Base-by-base conservation (phyloP, 2,888 invertebrate genomes). In the Patella ulyssiponensis region DNA sequence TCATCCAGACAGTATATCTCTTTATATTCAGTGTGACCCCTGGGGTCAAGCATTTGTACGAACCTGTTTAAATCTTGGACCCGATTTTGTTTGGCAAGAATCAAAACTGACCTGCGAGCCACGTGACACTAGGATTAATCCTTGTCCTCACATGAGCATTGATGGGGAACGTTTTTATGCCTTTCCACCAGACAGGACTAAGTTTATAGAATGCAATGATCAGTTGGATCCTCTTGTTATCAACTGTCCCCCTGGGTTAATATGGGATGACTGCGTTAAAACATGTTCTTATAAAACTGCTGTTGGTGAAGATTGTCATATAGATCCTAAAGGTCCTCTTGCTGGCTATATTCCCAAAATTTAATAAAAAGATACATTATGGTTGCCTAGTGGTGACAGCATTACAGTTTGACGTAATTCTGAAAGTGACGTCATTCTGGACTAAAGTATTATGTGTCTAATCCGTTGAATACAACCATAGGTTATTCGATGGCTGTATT, bases 21-120 rank as follows among this genome's bases (percentile, higher is more conserved):
- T 84, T 54, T 86, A 85, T 75, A 85, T 86, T 74, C 86, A 87
- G 73, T 86, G 87, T 73, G 85, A 86, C 69, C 71, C 83, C 15
- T 74, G 71, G 23, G 86, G 87, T 1, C 53, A 77, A 15, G 74
- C 77, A 75, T 85, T 79, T 69, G 69, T 84, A 14, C 77, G 75
- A 76, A 72, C 78, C n/a, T 86, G 85, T 75, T 77, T 75, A 71
- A 84, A 73, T 70, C 84, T 64, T 77, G 86, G 83, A 73, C 82
- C 58, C 78, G 85, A 79, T 78, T 14, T 23, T 14, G 1, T 64
- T 9, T 64, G 64, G 64, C 71, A 33, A 17, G 12, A 71, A n/a
- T 14, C 71, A 3, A 71, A 71, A 52, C 11, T 71, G 0, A 27
- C 44, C 12, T 71, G 71, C 71, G 71, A 71, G 33, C n/a, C n/a